Evolutionary conservation across 2,113 vertebrate species (phyloP), one percentile per base, ranked within the genome.

Genomic region (Castor canadensis): DNA sequence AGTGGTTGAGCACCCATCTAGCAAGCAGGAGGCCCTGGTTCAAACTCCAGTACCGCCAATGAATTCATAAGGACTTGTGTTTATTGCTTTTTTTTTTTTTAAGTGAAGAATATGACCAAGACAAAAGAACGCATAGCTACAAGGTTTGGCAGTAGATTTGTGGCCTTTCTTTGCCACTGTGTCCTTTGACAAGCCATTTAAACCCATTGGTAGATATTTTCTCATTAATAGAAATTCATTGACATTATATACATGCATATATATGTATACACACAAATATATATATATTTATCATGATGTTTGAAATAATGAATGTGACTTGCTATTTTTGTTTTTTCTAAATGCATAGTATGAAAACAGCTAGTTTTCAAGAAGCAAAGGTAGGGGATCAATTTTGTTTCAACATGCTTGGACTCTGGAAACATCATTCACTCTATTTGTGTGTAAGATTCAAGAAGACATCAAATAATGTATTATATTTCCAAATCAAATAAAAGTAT

Each of bases 291-390:
- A n/a, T n/a, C n/a, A n/a, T n/a, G n/a, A 4, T 76, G 1, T 82
- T 45, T 66, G 67, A 92, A 89, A 86, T 72, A 64, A 84, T 95
- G 22, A 30, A 89, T 32, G 40, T 56, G 84, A n/a, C 17, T 87
- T 87, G 56, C 32, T 81, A 62, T 83, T 86, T 93, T 89, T 73
- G 3, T 72, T 79, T 92, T 76, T 73, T 32, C 28, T 96, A 92
- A 60, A 87, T 35, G 19, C 22, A 35, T 35, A 94, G 45, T 75
- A 49, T 17, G 26, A 64, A 95, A 66, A n/a, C 69, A 79, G 71
- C 35, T 90, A 64, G 54, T 9, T 47, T 85, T 67, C 11, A 76
- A 84, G 86, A 97, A 93, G 12, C n/a, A 54, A 35, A 47, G 30
- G 38, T 24, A 69, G 71, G 4, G 54, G 87, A 35, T 9, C 83